Base-by-base conservation (phyloP, 2,888 invertebrate species). In the Oxytorus armatus region DNA sequence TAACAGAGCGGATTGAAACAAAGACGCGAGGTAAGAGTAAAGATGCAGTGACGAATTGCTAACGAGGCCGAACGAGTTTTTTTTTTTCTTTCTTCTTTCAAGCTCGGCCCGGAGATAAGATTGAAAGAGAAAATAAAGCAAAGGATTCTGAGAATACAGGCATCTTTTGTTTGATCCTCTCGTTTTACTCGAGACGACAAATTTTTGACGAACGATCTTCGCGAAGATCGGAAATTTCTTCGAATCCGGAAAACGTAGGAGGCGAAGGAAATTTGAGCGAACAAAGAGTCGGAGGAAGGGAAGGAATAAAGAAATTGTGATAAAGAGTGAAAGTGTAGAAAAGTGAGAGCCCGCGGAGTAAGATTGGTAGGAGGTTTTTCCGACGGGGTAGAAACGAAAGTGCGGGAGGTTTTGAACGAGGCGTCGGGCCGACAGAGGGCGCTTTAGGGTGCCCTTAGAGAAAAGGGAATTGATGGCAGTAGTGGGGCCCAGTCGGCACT, bases 401-500 rank as follows among this genome's bases (percentile, higher is more conserved):
- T 44, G 55, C 42, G 55, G 25, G 29, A 42, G 68, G 66, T 51
- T 44, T n/a, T n/a, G n/a, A n/a, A n/a, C n/a, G n/a, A n/a, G n/a
- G n/a, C n/a, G n/a, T n/a, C n/a, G n/a, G n/a, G n/a, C n/a, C n/a
- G n/a, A 69, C 73, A 79, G 79, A 73, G 82, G 68, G 16, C 51
- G 69, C 55, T 65, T 69, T 11, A 36, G 76, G 78, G 79, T 79
- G 82, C 76, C 59, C 75, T 59, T 73, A 78, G 81, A 68, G 39
- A 57, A 16, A 69, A 51, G 72, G 72, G 85, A 83, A 87, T 94
- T 94, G 93, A 96, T 96, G 96, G 96, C 96, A 94, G 95, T 96
- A 93, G 96, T 95, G 93, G 96, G 96, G 94, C 96, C 96, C 92
- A 96, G 96, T 94, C 96, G 97, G 95, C 97, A 97, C 95, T 95